Conservation (phyloP, 2,113 vertebrate species). For the Pseudopipra pipra region DNA sequence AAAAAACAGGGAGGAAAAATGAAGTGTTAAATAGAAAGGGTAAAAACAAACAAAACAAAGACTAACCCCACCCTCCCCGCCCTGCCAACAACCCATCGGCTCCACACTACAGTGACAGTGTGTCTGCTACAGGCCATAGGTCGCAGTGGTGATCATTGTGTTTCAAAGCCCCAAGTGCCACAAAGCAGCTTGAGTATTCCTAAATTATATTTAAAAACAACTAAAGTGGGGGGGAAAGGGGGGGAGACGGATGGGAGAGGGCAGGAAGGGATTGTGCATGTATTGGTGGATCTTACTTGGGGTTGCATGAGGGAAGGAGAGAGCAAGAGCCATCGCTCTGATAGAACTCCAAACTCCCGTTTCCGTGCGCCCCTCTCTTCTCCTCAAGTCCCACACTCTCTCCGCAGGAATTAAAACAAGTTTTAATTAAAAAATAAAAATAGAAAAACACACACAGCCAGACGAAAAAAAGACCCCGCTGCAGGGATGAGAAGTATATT, state of each 20-base stretch:
- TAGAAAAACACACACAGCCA: slow-evolving; percentile 58
- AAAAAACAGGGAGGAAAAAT: slow-evolving; percentile 72
- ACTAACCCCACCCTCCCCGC: slow-evolving; percentile 47
- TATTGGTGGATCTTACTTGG: slow-evolving; percentile 1
- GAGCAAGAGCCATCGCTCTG: slow-evolving; percentile 4
- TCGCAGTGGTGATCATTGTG: slow-evolving; percentile 36
- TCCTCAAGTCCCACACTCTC: slow-evolving; percentile 52
- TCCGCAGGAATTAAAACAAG: slow-evolving; percentile 45
- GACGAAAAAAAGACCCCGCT: slow-evolving; percentile 1
- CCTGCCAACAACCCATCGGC: slow-evolving; percentile 52
- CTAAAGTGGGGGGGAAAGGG: neutral
- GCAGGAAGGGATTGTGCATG: slow-evolving; percentile 48
- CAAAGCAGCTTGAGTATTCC: slow-evolving; percentile 42
- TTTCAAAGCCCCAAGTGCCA: slow-evolving; percentile 46
- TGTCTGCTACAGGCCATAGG: slow-evolving; percentile 44
- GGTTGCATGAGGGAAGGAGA: slow-evolving; percentile 15
- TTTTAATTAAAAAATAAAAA: slow-evolving; percentile 43
- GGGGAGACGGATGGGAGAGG: neutral
- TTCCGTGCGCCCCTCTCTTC: slow-evolving; percentile 11
- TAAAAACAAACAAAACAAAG: slow-evolving; percentile 59
- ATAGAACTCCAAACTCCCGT: slow-evolving; percentile 3
- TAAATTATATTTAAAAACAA: slow-evolving; percentile 55
- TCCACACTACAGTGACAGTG: slow-evolving; percentile 59
- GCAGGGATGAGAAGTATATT: slow-evolving; percentile 25
- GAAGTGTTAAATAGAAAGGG: slow-evolving; percentile 73